Percentiles rank a stretch among this genome's conserved stretches.
phyloP scores from a whole-genome alignment of 1,140 invertebrate genomes.

The Trigoniulus corallinus region DNA sequence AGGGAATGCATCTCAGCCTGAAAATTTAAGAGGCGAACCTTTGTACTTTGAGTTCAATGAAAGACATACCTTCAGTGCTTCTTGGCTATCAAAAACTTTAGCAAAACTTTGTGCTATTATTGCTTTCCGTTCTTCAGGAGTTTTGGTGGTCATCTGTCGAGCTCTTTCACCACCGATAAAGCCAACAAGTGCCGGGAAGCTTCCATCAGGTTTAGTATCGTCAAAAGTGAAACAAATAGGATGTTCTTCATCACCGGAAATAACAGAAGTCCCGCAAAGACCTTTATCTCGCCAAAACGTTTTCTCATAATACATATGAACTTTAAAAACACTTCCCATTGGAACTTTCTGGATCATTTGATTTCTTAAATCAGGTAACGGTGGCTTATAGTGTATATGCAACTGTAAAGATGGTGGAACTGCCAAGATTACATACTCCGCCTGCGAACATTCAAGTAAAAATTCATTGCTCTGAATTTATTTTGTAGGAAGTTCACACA shows the following conservation, averaged over 20 bases:
- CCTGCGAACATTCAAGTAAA: slow-evolving; percentile 12
- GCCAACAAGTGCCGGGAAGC: slow-evolving; percentile 1
- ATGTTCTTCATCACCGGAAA: slow-evolving; percentile 1
- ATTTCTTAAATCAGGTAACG: slow-evolving; percentile 18
- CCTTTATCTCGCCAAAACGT: slow-evolving; percentile 21
- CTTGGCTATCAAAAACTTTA: slow-evolving; percentile 6
- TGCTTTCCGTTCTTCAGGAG: slow-evolving; percentile 1
- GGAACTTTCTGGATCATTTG: slow-evolving; percentile 26
- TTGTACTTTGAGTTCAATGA: no score
- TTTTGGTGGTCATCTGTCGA: not conserved
- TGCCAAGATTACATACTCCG: slow-evolving; percentile 22
- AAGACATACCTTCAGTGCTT: slow-evolving; percentile 8
- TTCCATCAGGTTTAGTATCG: slow-evolving; percentile 9
- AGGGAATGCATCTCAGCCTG: no score
- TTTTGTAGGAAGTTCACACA: no score
- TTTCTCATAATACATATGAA: slow-evolving; percentile 24
- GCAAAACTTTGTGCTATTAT: slow-evolving; percentile 8
- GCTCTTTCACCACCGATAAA: slow-evolving; percentile 9
- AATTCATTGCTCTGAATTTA: not conserved
- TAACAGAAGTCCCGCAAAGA: slow-evolving; percentile 1
- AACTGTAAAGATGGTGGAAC: slow-evolving; percentile 21
- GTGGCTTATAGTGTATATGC: slow-evolving; percentile 23
- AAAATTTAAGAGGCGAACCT: no score
- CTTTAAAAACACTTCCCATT: slow-evolving; percentile 27
- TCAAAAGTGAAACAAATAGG: slow-evolving; percentile 5